Percentiles rank a stretch among this genome's conserved stretches.
Evolutionary conservation across 2,888 invertebrate genomes (phyloP).

Genomic region (Eledone cirrhosa): DNA sequence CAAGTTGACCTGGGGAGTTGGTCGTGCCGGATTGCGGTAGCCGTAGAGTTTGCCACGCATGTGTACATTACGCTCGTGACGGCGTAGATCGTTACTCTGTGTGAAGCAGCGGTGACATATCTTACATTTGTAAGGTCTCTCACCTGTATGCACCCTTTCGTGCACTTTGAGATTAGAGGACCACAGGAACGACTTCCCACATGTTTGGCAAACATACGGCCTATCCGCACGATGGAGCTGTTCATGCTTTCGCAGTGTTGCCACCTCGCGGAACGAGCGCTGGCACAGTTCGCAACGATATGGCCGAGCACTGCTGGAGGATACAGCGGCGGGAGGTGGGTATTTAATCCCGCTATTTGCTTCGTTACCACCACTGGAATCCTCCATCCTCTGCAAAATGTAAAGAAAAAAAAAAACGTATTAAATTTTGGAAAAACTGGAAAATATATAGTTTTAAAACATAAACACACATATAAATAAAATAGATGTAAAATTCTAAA

Average conservation of each 20-base stretch:
- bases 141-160: slow-evolving; percentile 32
- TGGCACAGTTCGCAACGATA: slow-evolving; percentile 59
- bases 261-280: slow-evolving; percentile 56
- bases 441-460: too few species aligned
- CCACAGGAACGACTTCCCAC: slow-evolving; percentile 60
- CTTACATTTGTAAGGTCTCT: slow-evolving; percentile 56
- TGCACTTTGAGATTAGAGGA: slow-evolving; percentile 55
- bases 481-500: too few species aligned
- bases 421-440: too few species aligned
- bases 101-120: slow-evolving; percentile 61
- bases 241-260: slow-evolving; percentile 58
- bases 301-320: slow-evolving; percentile 45
- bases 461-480: too few species aligned
- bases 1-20: slow-evolving; percentile 48
- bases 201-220: slow-evolving; percentile 58
- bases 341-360: slow-evolving; percentile 42
- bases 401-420: not conserved
- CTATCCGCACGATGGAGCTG: slow-evolving; percentile 58
- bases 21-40: slow-evolving; percentile 45
- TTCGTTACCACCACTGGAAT: slow-evolving; percentile 38
- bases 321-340: slow-evolving; percentile 42
- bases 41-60: slow-evolving; percentile 58
- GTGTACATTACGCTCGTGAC: slow-evolving; percentile 61
- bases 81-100: slow-evolving; percentile 58
- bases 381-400: slow-evolving; percentile 28